phyloP scores from a whole-genome alignment of 2,797 vertebrate species.

The Fringilla coelebs region DNA sequence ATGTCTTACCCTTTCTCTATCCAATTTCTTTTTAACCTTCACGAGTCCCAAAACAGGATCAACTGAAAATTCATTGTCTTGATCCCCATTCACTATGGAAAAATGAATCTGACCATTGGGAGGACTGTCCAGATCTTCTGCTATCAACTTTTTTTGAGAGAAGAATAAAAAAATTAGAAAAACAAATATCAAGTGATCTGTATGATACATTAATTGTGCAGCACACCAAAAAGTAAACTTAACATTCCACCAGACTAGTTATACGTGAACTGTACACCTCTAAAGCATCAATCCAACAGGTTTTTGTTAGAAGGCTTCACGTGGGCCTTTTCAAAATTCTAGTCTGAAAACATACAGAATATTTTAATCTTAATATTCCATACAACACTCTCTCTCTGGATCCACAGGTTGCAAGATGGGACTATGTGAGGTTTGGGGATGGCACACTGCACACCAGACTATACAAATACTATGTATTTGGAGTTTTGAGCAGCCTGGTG shows the following conservation, averaged over 20 bases:
- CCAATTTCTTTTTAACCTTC: slow-evolving; percentile 93
- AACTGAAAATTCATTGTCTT: slow-evolving; percentile 88
- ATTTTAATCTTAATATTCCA: neutral
- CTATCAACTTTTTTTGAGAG: slow-evolving; percentile 80
- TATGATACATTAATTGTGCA: neutral
- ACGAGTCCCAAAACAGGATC: slow-evolving; percentile 87
- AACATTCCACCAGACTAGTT: neutral
- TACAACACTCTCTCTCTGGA: neutral
- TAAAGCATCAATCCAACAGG: neutral
- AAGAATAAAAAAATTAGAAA: slow-evolving; percentile 26
- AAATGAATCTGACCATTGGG: slow-evolving; percentile 87
- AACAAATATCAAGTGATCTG: neutral
- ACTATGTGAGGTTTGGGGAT: neutral
- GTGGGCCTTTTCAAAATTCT: neutral
- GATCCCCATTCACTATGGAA: slow-evolving; percentile 89
- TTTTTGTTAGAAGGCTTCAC: neutral
- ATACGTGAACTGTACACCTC: neutral
- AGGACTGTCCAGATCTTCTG: slow-evolving; percentile 92
- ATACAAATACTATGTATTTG: neutral
- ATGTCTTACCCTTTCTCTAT: slow-evolving; percentile 88
- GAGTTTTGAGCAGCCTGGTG: neutral
- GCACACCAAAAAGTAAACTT: neutral
- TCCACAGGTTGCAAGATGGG: neutral
- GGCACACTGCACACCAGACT: neutral
- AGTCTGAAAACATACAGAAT: neutral